phyloP scores from a whole-genome alignment of 2,797 vertebrate genomes.

The Caiman crocodilus region DNA sequence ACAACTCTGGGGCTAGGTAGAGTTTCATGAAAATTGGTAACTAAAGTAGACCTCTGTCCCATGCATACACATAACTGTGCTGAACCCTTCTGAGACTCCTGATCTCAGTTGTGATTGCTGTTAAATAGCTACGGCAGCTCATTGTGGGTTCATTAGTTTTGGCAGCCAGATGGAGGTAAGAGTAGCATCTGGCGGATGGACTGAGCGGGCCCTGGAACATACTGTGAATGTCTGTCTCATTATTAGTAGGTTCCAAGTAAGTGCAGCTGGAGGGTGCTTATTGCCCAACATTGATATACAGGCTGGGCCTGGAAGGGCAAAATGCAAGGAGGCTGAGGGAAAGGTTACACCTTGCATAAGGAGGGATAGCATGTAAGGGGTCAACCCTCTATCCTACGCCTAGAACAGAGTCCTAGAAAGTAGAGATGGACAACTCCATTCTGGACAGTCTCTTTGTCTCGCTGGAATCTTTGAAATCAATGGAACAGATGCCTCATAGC shows the following conservation, averaged over 20 bases:
- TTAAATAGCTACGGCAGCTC: constrained; percentile 48
- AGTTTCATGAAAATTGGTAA: background rate
- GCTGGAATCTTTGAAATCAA: background rate
- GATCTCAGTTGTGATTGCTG: background rate
- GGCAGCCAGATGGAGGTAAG: constrained; percentile 52
- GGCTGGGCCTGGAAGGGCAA: background rate
- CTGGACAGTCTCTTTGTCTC: background rate
- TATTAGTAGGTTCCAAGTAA: constrained; percentile 41
- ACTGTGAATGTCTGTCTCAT: constrained; percentile 71
- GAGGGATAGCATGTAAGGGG: too few relatives aligned
- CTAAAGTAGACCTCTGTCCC: background rate
- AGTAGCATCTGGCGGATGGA: constrained; percentile 66
- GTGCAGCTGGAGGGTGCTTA: constrained; percentile 49
- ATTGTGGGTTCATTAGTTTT: constrained; percentile 62
- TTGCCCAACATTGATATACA: background rate
- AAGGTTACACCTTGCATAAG: background rate
- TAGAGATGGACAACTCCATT: background rate
- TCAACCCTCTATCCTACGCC: background rate
- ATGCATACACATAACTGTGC: background rate
- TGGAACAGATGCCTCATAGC: background rate
- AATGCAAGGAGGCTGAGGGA: background rate
- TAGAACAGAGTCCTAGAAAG: background rate
- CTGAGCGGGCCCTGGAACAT: constrained; percentile 34
- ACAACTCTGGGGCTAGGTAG: background rate
- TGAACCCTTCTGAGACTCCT: background rate